Evolutionary conservation across 2,797 vertebrate genomes (phyloP), one percentile per base, ranked within the genome.

Genomic region (Periparus ater): DNA sequence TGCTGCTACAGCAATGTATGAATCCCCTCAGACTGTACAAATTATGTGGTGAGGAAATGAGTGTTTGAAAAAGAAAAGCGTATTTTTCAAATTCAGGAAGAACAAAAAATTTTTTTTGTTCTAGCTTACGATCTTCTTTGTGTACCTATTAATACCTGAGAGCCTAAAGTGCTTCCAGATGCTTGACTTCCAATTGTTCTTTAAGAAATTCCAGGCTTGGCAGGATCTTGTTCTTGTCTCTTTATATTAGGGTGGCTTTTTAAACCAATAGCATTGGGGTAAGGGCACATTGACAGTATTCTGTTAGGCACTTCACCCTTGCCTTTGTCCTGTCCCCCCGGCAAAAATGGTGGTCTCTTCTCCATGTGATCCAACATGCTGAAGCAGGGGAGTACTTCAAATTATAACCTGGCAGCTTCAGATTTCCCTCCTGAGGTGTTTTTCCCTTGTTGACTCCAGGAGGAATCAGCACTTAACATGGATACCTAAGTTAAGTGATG

Each of bases 1-100:
- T 97, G 96, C 96, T 96, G 97, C 96, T 95, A 91, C 96, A 95
- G 89, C 84, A 95, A 95, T 95, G 65, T 98, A 93, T 98, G 67
- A 97, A 93, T 98, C 95, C 97, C 95, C 88, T 95, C 93, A 97
- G 89, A 76, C 82, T 60, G 36, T 75, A 89, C 76, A 80, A 84
- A 91, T 94, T 92, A 88, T 0, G 14, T 91, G 73, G 54, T 81
- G 62, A 89, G 92, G 92, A 94, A 96, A 66, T 91, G 34, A 86
- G 48, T 51, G 38, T 92, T 95, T 93, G 68, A 82, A 83, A 72
- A 91, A 91, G 63, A 85, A 88, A 90, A 88, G 20, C 72, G 77
- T 70, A 32, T 57, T 93, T 96, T 81, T 55, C 44, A 91, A 85
- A 88, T 86, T 90, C 85, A 86, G 81, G 72, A 86, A 84, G 71